A percentile compares a stretch with the other conserved stretches of the same genome.
Conservation (phyloP, 2,888 invertebrate genomes). For the Agrenia bidenticulata region DNA sequence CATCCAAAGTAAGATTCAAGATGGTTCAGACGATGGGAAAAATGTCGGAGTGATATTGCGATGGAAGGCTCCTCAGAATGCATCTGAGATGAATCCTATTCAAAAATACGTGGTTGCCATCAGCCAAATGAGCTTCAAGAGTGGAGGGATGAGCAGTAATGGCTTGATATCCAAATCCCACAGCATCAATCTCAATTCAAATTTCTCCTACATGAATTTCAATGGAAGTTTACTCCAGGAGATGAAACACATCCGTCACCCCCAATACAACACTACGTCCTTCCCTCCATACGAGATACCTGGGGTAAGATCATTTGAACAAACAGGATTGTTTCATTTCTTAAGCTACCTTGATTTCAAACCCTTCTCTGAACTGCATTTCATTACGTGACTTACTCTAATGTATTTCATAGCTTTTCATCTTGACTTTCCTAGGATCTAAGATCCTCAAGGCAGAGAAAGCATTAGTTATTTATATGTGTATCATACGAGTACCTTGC, state of each 20-base stretch:
- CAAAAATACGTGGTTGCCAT: constrained; percentile 39
- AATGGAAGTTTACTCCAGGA: background rate
- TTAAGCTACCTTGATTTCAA: too few species aligned
- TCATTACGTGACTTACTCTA: background rate
- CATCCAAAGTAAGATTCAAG: constrained; percentile 19
- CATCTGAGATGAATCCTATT: constrained; percentile 34
- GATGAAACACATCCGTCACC: background rate
- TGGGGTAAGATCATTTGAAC: constrained; percentile 36
- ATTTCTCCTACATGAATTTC: background rate
- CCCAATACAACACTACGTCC: background rate
- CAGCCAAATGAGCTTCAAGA: constrained; percentile 18
- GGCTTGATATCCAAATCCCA: background rate
- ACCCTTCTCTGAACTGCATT: background rate
- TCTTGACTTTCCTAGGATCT: too few species aligned
- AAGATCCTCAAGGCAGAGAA: too few species aligned
- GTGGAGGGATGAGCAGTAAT: background rate
- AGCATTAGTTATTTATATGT: too few species aligned
- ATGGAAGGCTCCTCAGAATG: constrained; percentile 44
- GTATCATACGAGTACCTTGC: too few species aligned
- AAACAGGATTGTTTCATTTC: too few species aligned
- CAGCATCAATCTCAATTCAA: background rate
- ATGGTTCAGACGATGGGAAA: constrained; percentile 9
- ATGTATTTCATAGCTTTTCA: too few species aligned
- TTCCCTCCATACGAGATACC: constrained; percentile 13
- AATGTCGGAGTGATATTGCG: constrained; percentile 29